Base-by-base conservation (phyloP, 2,113 vertebrate species). In the Oreotrochilus melanogaster region DNA sequence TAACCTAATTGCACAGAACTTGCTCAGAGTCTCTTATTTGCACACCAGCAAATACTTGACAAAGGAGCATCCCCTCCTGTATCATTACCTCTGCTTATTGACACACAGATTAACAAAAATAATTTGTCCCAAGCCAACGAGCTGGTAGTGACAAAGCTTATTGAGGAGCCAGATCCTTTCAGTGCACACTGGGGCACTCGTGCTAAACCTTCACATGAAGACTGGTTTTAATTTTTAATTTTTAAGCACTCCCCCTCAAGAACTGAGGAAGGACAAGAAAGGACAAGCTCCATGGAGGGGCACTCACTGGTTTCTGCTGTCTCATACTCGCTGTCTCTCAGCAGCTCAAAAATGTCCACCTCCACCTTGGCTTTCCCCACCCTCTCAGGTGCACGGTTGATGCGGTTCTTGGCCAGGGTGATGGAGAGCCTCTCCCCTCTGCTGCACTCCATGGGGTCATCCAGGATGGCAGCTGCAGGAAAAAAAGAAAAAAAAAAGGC, bases 361-460 rank as follows among this genome's bases (percentile, higher is more conserved):
- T 98, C 98, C 96, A 99, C 98, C 92, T 99, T 98, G 96, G 99
- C 98, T 31, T 99, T 99, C 76, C 98, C 99, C 81, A 97, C 98
- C 86, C 99, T 98, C 98, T 99, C 99, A 3, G 98, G 99, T 42
- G 98, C 98, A 8, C 98, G 98, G 97, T 99, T 99, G 98, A 99
- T 99, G 97, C 97, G 98, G 93, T 99, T 99, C 98, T 99, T 99
- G 94, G 99, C 99, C 98, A 99, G 97, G 13, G 99, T 99, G 98
- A 99, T 99, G 98, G 99, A 99, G 94, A 99, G 97, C 53, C 99
- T 98, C 97, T 99, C 99, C 48, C 99, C 99, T 96, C 99, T 98
- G 98, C 99, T 99, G 98, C 99, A 99, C 98, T 99, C 99, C 99
- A 99, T 99, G n/a, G 99, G 99, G 97, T 99, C 99, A 82, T 99